phyloP scores from a whole-genome alignment of 2,888 invertebrate species.

The Stictocephala bisonia region DNA sequence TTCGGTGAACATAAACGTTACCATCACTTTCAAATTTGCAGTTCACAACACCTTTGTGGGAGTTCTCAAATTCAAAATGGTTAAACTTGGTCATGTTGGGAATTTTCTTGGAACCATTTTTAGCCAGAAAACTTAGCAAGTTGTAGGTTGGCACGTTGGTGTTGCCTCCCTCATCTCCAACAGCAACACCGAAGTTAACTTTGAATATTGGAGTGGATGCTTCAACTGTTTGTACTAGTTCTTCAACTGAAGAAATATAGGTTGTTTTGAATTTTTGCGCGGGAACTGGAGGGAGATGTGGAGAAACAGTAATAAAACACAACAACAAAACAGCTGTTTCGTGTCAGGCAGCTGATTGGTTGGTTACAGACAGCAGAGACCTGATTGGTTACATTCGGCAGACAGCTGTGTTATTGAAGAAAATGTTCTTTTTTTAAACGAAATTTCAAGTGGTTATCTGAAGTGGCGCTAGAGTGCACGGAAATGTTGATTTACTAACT shows the following conservation, averaged over 20 bases:
- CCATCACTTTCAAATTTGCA: slow-evolving; percentile 20
- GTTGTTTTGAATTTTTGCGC: too few relatives aligned
- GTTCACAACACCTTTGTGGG: slow-evolving; percentile 8
- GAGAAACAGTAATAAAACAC: not conserved
- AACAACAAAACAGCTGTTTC: not conserved
- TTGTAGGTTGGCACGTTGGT: not conserved
- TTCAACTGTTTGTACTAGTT: too few relatives aligned
- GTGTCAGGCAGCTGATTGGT: too few relatives aligned
- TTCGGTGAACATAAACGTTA: slow-evolving; percentile 16
- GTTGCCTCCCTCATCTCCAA: not conserved
- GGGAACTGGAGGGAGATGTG: too few relatives aligned
- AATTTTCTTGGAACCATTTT: slow-evolving; percentile 13
- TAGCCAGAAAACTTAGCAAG: slow-evolving; percentile 4
- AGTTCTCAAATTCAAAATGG: slow-evolving; percentile 5
- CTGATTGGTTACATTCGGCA: slow-evolving; percentile 14
- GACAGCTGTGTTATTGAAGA: not conserved
- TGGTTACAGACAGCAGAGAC: not conserved
- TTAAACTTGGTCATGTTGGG: too few relatives aligned
- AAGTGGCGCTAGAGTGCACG: slow-evolving; percentile 27
- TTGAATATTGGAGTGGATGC: too few relatives aligned
- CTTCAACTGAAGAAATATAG: too few relatives aligned
- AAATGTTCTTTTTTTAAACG: not conserved
- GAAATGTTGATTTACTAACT: slow-evolving; percentile 11
- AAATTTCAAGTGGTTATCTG: not conserved
- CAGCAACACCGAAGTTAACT: not conserved